Evolutionary conservation across 2,888 invertebrate species (phyloP), one percentile per base, ranked within the genome.

Genomic region (Torymus auratus): DNA sequence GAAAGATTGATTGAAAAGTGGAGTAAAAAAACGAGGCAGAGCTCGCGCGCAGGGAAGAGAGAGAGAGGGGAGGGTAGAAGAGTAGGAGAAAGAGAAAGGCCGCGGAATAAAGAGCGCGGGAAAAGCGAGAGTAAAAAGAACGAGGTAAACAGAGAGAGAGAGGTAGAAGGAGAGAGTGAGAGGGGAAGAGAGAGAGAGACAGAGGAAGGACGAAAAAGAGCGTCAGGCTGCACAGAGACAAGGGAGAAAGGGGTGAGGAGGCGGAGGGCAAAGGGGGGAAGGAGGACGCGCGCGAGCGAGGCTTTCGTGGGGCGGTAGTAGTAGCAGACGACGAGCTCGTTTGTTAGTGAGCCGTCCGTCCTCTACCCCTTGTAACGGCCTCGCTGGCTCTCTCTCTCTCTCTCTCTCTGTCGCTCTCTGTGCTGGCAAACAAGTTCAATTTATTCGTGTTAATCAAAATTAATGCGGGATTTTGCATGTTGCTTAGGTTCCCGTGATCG

Each of bases 1-100:
- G 81, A 78, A 81, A 81, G 81, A 81, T 81, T 81, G 81, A 81
- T 81, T 81, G 81, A 81, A 81, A 81, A 81, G 62, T 77, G 20
- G 77, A 73, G 75, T 81, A 69, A 74, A 78, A 81, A 78, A 74
- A 41, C 41, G 41, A 41, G 41, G 41, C 41, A 41, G 41, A 41
- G 41, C 7, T 5, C 1, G 41, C 41, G 7, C 41, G 14, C 13
- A 64, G 5, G 56, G 7, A 60, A 17, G 20, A 41, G 28, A 1
- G 60, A 53, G 68, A 13, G 23, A 14, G 65, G 0, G 15, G 56
- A 50, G 15, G 56, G 15, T 14, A 41, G 28, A 28, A 23, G 56
- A 28, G 52, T 53, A n/a, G 58, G 11, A 41, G 69, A 73, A 69
- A 74, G 69, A 74, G 79, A 73, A 68, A 69, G 69, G 69, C 71